Conservation (phyloP, 1,140 invertebrate genomes). For the Subanguina moxae region DNA sequence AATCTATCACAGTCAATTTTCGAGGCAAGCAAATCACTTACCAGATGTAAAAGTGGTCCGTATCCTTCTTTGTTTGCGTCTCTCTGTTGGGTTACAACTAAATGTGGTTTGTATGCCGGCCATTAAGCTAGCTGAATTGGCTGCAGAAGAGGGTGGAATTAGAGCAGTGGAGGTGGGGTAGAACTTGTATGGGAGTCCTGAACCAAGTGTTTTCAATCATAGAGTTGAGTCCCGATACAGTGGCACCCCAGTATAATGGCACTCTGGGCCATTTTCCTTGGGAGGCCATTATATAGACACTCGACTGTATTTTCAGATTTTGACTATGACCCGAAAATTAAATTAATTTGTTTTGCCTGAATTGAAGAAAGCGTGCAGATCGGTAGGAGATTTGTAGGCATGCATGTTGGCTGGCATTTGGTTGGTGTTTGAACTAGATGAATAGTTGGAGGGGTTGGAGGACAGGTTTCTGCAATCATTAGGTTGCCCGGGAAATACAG, state of each 20-base stretch:
- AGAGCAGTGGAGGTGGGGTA: background rate
- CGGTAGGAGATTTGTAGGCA: too few species aligned
- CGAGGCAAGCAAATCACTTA: too few species aligned
- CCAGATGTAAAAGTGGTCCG: slow-evolving; percentile 9
- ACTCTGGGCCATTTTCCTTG: too few species aligned
- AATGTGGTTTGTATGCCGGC: background rate
- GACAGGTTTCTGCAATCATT: background rate
- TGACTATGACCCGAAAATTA: too few species aligned
- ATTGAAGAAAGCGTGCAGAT: background rate
- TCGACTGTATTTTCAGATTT: too few species aligned
- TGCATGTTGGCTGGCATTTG: too few species aligned
- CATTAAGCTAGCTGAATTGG: slow-evolving; percentile 13
- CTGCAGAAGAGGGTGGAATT: background rate
- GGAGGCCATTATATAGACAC: too few species aligned
- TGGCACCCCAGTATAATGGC: too few species aligned
- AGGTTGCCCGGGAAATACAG: too few species aligned
- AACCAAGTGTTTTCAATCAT: too few species aligned
- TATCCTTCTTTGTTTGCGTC: slow-evolving; percentile 9
- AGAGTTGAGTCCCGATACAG: too few species aligned
- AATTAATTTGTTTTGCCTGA: background rate
- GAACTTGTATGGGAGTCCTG: slow-evolving; percentile 10
- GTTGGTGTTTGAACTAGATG: background rate
- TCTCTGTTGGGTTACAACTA: slow-evolving; percentile 12
- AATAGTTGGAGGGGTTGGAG: background rate
- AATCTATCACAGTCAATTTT: too few species aligned